Base-by-base conservation (phyloP, 2,888 invertebrate species). In the Argyra leucocephala region DNA sequence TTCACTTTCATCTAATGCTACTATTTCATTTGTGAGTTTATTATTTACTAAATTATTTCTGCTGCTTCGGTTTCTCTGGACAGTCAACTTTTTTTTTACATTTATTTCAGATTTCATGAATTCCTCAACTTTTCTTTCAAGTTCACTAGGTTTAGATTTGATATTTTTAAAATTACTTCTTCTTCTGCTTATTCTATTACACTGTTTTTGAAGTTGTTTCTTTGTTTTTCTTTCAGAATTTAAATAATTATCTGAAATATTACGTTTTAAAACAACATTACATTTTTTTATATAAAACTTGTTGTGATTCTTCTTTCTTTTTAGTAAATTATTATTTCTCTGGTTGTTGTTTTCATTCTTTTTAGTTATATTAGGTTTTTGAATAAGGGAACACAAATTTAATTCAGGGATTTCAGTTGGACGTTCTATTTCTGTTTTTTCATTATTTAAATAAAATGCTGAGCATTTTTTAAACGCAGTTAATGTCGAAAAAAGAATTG, bases 391-490 rank as follows among this genome's bases (percentile, higher is more conserved):
- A 18, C 2, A 18, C 15, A 48, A n/a, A 48, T 48, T n/a, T 48
- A 48, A n/a, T 12, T 48, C 48, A 18, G 48, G 48, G 18, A 48
- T 48, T 48, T 18, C 48, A 48, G 2, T 15, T 48, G 48, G n/a
- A 15, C 18, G 2, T 48, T 48, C 5, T 3, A 48, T 5, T 48
- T 15, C 48, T 1, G 48, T 48, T 48, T 15, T 63, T 26, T 26
- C n/a, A 26, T 26, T 63, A 57, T 61, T 26, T 26, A 21, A 61
- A 31, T 61, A 61, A 61, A 61, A 61, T 61, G 61, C 61, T 21
- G 61, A 61, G 21, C 24, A 61, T 61, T 21, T 22, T 59, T 59
- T 23, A 18, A 23, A 59, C 23, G 59, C 18, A 3, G 61, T 26
- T 48, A 48, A 4, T 31, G 61, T 61, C 31, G 61, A 61, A 12